Conservation (phyloP, 1,140 invertebrate species). For the Streblospio benedicti region DNA sequence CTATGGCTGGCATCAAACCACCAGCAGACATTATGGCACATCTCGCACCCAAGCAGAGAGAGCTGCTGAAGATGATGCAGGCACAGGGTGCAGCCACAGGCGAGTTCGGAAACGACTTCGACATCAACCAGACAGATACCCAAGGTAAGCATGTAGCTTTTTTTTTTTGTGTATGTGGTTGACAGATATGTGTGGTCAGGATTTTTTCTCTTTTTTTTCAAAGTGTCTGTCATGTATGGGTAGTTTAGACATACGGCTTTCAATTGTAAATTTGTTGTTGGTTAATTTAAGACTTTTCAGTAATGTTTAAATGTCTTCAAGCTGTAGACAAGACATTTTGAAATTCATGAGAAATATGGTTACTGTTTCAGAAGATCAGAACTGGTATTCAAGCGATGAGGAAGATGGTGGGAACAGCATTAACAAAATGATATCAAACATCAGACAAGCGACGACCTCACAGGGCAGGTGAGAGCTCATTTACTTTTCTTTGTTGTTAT, state of each 20-base stretch:
- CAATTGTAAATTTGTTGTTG: not conserved
- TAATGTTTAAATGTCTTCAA: not conserved
- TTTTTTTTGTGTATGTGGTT: no score
- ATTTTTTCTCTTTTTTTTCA: not conserved
- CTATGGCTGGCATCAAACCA: not conserved
- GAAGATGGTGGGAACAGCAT: conserved; percentile 23
- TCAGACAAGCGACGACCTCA: conserved; percentile 28
- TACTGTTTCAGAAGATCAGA: conserved; percentile 31
- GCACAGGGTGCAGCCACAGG: conserved; percentile 53
- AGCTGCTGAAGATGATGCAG: conserved; percentile 60
- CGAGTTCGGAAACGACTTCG: not conserved
- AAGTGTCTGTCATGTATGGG: not conserved
- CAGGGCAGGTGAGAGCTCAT: conserved; percentile 27
- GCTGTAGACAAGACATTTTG: not conserved
- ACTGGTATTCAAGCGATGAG: conserved; percentile 45
- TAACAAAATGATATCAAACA: not conserved
- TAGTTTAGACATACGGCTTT: not conserved
- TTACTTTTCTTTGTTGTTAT: not conserved
- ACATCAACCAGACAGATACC: not conserved
- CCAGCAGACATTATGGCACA: conserved; percentile 46
- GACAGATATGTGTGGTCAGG: not conserved
- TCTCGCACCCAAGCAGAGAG: conserved; percentile 59
- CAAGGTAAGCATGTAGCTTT: not conserved
- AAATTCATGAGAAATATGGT: conserved; percentile 13
- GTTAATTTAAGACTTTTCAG: not conserved